Base-by-base conservation (phyloP, 2,797 vertebrate genomes). In the Melanogrammus aeglefinus region DNA sequence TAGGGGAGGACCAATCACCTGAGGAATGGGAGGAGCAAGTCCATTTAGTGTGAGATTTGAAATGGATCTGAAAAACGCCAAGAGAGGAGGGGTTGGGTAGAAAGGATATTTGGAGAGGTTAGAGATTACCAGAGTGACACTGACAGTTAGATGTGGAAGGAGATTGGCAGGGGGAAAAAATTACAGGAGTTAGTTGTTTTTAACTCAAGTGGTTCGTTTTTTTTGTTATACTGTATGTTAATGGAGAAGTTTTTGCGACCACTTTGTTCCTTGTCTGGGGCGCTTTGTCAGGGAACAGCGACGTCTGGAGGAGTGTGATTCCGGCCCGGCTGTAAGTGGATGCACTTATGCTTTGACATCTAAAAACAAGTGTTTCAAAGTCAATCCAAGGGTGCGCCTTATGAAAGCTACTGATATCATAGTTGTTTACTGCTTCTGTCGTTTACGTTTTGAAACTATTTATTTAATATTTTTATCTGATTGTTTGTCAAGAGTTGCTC, bases 1-100 rank as follows among this genome's bases (percentile, higher is more conserved):
- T 94, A 91, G 86, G 93, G 84, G 81, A 86, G 83, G 90, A 91
- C 80, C 84, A 91, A 91, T 95, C 96, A 76, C 92, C 93, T 70
- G 88, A 90, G 72, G 96, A 97, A 85, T 98, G 97, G 97, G 95
- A 94, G 84, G 97, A 97, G 87, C 96, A 96, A 84, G 95, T 96
- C 77, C 97, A 98, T 91, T 93, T 98, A 86, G 97, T 98, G 83
- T 99, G 96, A 98, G 81, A 63, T 71, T 24, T 33, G 2, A 33
- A 33, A 76, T 44, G 21, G 69, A 79, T 9, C 0, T 2, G 75
- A 3, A 24, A 1, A 21, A 36, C 29, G 3, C 18, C 4, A 27
- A 12, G 41, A 78, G 77, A 33, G 1, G 47, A 75, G 2, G 5
- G 78, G 47, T 21, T 1, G 16, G 79, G 72, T 72, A 18, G n/a